Base-by-base conservation (phyloP, 2,113 vertebrate species). In the Brachypteracias leptosomus region DNA sequence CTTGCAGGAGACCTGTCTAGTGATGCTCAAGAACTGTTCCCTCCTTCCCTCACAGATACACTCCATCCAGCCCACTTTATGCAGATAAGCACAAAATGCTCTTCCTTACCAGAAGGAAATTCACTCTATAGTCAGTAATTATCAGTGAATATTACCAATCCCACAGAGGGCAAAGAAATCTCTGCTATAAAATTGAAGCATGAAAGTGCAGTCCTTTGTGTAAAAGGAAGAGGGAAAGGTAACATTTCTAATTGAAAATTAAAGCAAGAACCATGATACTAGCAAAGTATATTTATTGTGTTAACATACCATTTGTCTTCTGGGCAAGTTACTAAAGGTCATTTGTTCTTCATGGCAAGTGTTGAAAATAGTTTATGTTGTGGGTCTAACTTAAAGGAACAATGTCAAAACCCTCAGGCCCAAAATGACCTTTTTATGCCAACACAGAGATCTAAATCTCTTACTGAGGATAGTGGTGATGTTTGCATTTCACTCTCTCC, bases 251-350 rank as follows among this genome's bases (percentile, higher is more conserved):
- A 96, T 91, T 96, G 94, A 95, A 97, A 97, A 96, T 96, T 97
- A 96, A 97, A 97, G 84, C 74, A 93, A 93, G 89, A 93, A 85
- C 42, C 68, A 84, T 28, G 5, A 97, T 81, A 84, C 91, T 90
- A 93, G 96, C 65, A 44, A 95, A 97, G 86, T 94, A 20, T 97
- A 98, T 98, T 98, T 98, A 96, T 94, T 97, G 97, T 97, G 97
- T 97, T 97, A 98, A 98, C 83, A 47, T 94, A 95, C 91, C 91
- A 97, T 95, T 97, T 98, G 96, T 98, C 98, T 98, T 97, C 98
- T 96, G 95, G 98, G 98, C 98, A 96, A 98, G 97, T 96, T 98
- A 98, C 94, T 97, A 98, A 98, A 98, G 98, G 98, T 98, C 98
- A 98, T 97, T 97, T 97, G 96, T 96, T 98, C 97, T 98, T 97